Evolutionary conservation across 2,797 vertebrate species (phyloP).

Genomic region (Meda fulgida): DNA sequence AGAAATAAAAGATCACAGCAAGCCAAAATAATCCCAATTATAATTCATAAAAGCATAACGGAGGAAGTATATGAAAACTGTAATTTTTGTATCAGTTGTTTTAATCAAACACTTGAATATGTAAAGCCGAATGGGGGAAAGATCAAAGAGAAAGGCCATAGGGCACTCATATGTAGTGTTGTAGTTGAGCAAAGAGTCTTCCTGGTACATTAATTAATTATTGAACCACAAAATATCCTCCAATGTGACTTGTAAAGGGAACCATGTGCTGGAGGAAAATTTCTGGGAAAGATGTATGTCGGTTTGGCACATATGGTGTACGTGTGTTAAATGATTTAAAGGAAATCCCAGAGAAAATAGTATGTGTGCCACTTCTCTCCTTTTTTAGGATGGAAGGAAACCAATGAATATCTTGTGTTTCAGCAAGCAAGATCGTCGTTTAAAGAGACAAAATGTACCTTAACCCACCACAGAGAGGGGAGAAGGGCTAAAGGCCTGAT

Average conservation of each 20-base stretch:
- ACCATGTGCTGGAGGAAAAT: slow-evolving; percentile 66
- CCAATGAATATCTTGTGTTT: slow-evolving; percentile 68
- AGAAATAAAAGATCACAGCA: slow-evolving; percentile 22
- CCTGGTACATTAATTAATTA: slow-evolving; percentile 78
- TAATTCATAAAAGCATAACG: slow-evolving; percentile 1
- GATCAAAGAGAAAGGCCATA: slow-evolving; percentile 81
- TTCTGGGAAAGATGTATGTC: slow-evolving; percentile 52
- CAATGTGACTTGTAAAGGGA: slow-evolving; percentile 72
- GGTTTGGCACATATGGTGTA: slow-evolving; percentile 7
- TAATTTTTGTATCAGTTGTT: slow-evolving; percentile 33
- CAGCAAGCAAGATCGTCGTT: slow-evolving; percentile 51
- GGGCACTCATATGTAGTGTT: slow-evolving; percentile 77
- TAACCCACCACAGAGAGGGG: slow-evolving; percentile 72
- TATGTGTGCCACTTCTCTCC: slow-evolving; percentile 55
- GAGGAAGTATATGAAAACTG: background rate
- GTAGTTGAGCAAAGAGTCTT: slow-evolving; percentile 71
- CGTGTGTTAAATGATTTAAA: slow-evolving; percentile 44
- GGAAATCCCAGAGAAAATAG: slow-evolving; percentile 61
- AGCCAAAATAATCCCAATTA: background rate
- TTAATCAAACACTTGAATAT: slow-evolving; percentile 45
- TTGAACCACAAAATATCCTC: slow-evolving; percentile 80
- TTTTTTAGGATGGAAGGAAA: slow-evolving; percentile 56
- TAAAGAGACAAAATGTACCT: slow-evolving; percentile 70
- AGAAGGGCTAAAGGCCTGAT: slow-evolving; percentile 78
- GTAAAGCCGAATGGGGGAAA: slow-evolving; percentile 65